These are phyloP conservation scores for Pampus argenteus DNA, from an alignment of 2,797 vertebrate species.

Conservation along the genomic window DNA sequence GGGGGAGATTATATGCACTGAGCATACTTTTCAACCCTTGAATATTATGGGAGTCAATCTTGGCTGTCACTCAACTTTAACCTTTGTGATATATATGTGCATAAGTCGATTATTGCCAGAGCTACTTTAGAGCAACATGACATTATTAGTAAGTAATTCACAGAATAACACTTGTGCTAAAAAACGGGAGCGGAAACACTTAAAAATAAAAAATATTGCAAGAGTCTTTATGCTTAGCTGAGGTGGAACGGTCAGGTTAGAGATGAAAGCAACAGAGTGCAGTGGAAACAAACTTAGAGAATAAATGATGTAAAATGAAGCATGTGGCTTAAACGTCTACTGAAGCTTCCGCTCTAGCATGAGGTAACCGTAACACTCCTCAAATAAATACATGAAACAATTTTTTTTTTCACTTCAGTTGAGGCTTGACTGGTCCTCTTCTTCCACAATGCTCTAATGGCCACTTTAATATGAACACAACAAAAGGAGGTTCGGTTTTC, in stretches of 20 bases:
- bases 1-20: neutral
- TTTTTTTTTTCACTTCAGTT: too few relatives aligned
- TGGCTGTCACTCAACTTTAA: constrained; percentile 14
- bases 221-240: neutral
- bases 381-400: too few relatives aligned
- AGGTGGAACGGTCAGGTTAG: neutral
- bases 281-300: neutral
- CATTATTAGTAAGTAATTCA: neutral
- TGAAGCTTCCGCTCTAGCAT: too few relatives aligned
- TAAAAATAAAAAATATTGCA: too few relatives aligned
- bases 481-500: neutral
- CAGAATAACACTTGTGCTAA: neutral
- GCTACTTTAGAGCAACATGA: neutral
- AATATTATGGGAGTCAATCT: constrained; percentile 2
- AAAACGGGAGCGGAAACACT: too few relatives aligned
- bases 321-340: too few relatives aligned
- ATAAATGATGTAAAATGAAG: too few relatives aligned
- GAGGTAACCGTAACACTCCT: too few relatives aligned
- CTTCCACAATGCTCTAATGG: neutral
- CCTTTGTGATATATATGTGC: neutral
- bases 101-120: neutral
- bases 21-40: neutral
- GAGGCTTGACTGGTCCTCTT: neutral
- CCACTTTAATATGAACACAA: neutral
- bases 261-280: too few relatives aligned